Percentiles rank a stretch among this genome's conserved stretches.
Evolutionary conservation across 2,888 invertebrate genomes (phyloP).

Genomic region (Fragum sueziense): DNA sequence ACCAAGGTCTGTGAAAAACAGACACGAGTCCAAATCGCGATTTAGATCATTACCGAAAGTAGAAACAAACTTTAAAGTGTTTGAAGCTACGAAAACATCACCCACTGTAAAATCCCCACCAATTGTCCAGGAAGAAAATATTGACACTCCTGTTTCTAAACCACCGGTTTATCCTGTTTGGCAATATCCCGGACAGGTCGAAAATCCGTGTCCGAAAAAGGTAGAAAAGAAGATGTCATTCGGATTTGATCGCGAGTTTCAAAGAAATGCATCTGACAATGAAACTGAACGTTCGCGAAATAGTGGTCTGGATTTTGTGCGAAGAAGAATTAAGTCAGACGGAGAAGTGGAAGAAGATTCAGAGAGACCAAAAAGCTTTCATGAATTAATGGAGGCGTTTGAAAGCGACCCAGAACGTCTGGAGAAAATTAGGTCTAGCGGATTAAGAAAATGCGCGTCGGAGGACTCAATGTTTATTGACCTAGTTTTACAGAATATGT

Average conservation of each 20-base stretch:
- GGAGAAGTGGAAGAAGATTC: slow-evolving; percentile 46
- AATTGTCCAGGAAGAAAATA: slow-evolving; percentile 24
- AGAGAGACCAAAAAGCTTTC: slow-evolving; percentile 75
- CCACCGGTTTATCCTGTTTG: slow-evolving; percentile 67
- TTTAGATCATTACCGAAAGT: slow-evolving; percentile 51
- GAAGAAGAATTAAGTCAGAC: slow-evolving; percentile 42
- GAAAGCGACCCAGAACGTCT: slow-evolving; percentile 65
- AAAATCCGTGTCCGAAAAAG: slow-evolving; percentile 32
- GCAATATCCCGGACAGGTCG: slow-evolving; percentile 55
- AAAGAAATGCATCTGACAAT: slow-evolving; percentile 38
- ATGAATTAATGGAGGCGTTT: slow-evolving; percentile 74
- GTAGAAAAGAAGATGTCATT: slow-evolving; percentile 20
- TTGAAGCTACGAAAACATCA: background rate
- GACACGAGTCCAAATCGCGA: slow-evolving; percentile 63
- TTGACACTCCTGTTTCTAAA: slow-evolving; percentile 60
- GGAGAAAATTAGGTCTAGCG: slow-evolving; percentile 56
- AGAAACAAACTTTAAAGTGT: slow-evolving; percentile 39
- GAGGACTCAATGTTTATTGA: slow-evolving; percentile 69
- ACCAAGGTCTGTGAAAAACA: slow-evolving; percentile 66
- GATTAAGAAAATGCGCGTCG: slow-evolving; percentile 71
- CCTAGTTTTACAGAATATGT: slow-evolving; percentile 64
- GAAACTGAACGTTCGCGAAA: slow-evolving; percentile 28
- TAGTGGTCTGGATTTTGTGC: slow-evolving; percentile 25
- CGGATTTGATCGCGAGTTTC: slow-evolving; percentile 29
- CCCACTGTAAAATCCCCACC: background rate